Conservation (phyloP, 1,140 invertebrate species). For the Elymnias hypermnestra region DNA sequence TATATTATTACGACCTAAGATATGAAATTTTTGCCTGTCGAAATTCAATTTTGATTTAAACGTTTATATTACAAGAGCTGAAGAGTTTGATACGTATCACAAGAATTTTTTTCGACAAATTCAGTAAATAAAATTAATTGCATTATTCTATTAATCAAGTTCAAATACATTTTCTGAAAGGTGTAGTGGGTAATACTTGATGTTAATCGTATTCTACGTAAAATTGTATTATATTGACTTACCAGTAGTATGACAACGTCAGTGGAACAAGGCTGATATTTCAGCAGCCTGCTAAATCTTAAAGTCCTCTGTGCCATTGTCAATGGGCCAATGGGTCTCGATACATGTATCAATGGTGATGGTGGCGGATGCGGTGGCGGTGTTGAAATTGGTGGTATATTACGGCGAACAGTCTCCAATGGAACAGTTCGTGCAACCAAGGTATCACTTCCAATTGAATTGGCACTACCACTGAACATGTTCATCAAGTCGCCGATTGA, state of each 20-base stretch:
- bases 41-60: no score
- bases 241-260: constrained; percentile 59
- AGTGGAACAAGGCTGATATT: constrained; percentile 60
- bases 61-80: no score
- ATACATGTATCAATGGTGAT: constrained; percentile 59
- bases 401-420: constrained; percentile 80
- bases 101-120: no score
- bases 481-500: constrained; percentile 89
- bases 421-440: constrained; percentile 83
- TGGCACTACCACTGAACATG: constrained; percentile 82
- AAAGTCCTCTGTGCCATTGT: constrained; percentile 82
- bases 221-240: no score
- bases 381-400: constrained; percentile 57
- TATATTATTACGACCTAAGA: no score
- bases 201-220: no score
- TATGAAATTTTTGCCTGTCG: no score
- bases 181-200: no score
- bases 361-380: constrained; percentile 54
- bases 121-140: no score
- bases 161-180: no score
- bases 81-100: no score
- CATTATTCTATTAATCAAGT: no score
- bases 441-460: constrained; percentile 80
- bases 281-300: constrained; percentile 80
- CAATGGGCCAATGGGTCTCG: constrained; percentile 60